Percentiles rank a stretch among this genome's conserved stretches.
These are phyloP conservation scores for Opisthocomus hoazin DNA, from an alignment of 2,113 vertebrate species.

Conservation along the genomic window DNA sequence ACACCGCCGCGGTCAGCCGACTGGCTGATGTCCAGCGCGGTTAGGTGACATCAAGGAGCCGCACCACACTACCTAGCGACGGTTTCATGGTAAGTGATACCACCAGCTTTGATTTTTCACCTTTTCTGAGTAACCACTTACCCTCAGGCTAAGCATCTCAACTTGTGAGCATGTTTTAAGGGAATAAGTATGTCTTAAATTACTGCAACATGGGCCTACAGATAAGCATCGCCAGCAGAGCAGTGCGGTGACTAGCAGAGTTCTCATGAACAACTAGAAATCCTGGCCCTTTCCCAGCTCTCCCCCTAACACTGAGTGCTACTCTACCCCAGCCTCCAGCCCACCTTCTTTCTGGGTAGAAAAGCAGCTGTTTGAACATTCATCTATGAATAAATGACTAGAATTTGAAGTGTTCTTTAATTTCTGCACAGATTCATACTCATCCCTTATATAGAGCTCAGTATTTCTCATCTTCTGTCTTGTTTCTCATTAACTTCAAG, in stretches of 20 bases:
- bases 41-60: background rate
- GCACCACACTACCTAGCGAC: background rate
- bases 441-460: background rate
- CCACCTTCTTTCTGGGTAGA: background rate
- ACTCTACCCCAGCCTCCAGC: background rate
- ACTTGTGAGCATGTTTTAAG: background rate
- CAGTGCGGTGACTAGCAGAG: background rate
- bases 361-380: background rate
- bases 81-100: background rate
- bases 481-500: background rate
- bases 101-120: background rate
- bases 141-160: background rate
- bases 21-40: background rate
- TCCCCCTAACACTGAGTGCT: background rate
- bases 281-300: background rate
- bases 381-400: background rate
- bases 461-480: background rate
- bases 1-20: background rate
- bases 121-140: background rate
- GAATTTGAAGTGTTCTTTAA: background rate
- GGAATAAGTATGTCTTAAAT: background rate
- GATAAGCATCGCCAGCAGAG: background rate
- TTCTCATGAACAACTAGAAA: background rate
- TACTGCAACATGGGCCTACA: background rate
- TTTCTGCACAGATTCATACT: background rate